Evolutionary conservation across 2,113 vertebrate species (phyloP).

Genomic region (Silurus glanis): DNA sequence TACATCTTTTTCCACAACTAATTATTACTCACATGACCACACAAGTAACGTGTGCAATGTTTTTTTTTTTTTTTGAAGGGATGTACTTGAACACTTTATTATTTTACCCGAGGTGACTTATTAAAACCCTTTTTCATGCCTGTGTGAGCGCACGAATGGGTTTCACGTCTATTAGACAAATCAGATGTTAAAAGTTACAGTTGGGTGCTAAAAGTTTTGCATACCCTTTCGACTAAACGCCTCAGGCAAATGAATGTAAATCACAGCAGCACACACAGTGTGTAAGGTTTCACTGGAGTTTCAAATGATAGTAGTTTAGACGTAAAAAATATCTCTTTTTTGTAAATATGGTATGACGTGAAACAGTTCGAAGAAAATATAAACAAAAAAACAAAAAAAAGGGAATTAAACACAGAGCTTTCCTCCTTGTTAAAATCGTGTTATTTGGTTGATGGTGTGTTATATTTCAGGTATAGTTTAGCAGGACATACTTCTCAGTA

Average conservation of each 20-base stretch:
- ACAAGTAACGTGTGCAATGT: no score
- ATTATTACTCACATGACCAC: not conserved
- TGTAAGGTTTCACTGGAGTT: not conserved
- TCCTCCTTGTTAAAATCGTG: no score
- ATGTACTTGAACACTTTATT: not conserved
- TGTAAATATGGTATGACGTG: not conserved
- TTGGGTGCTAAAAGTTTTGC: not conserved
- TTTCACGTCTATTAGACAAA: not conserved
- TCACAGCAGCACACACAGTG: not conserved
- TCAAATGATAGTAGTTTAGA: not conserved
- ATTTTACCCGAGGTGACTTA: not conserved
- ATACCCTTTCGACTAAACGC: not conserved
- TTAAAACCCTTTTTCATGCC: not conserved
- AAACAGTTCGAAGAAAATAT: no score
- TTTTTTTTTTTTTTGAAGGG: no score
- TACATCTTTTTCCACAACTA: not conserved
- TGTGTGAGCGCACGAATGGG: not conserved
- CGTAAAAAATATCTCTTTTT: no score
- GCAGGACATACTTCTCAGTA: not conserved
- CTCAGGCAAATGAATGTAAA: slow-evolving; percentile 6
- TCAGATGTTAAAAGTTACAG: not conserved
- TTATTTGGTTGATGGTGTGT: not conserved
- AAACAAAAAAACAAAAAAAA: not conserved
- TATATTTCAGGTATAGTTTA: not conserved
- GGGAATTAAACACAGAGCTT: not conserved